Evolutionary conservation across 30 jellyfish, hydroid and myxozoan species (phyloP), one percentile per base, ranked within the genome.

Genomic region (Phacellophora camtschatica): DNA sequence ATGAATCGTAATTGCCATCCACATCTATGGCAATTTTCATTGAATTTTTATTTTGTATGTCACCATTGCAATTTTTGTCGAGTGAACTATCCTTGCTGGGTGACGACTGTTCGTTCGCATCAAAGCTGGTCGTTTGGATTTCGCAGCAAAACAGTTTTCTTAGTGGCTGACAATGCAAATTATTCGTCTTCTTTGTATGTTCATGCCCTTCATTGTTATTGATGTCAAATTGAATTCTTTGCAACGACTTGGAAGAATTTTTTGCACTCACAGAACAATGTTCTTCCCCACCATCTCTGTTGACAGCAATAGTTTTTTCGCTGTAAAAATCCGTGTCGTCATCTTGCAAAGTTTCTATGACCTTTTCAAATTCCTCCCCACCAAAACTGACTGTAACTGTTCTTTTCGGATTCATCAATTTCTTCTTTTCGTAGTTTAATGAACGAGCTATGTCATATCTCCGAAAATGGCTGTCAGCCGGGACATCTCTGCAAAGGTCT

Each of bases 401-500:
- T 29, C 51, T 34, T 28, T 59, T 13, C 5, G 81, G 51, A 20
- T 31, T 15, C 15, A 20, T 57, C 1, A 76, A 19, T 48, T 62
- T 41, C 23, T 58, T 49, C 10, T 45, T 53, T 59, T 80, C 84
- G 69, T 37, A 80, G 45, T 34, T 80, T 5, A 45, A 18, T 30
- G 91, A 46, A 33, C 66, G 80, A 1, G 77, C 91, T 8, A 80
- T 25, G 0, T 48, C 25, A 37, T 62, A 80, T 36, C 91, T 46
- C 19, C 66, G 68, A 49, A 42, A 65, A 42, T 80, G 66, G 54
- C 63, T 51, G 32, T 62, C 55, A 37, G 69, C 76, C 4, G 84
- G 91, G 4, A 80, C 71, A 32, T 80, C 91, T 65, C 72, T 51
- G 83, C 91, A 80, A 11, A 80, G 31, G 36, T 80, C 91, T 32